Evolutionary conservation across 2,797 vertebrate genomes (phyloP), one percentile per base, ranked within the genome.

Genomic region (Agapornis canus): DNA sequence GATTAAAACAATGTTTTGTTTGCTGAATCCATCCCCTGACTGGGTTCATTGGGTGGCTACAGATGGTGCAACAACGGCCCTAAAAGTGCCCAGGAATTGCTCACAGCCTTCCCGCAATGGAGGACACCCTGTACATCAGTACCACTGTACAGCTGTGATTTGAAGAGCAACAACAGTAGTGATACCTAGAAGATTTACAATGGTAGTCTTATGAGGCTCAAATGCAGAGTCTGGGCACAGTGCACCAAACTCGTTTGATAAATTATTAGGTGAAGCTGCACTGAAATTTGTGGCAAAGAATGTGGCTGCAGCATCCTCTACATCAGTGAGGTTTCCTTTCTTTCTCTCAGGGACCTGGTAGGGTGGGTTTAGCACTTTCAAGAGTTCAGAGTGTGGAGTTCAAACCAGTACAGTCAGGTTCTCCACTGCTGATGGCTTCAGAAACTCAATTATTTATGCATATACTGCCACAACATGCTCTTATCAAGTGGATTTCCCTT

Each of bases 371-470:
- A 79, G 23, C 8, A 10, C 48, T 82, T 86, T 68, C 19, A 54
- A 49, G 84, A 82, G 85, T 54, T 82, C 56, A 73, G 48, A 32
- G 37, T 73, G 42, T 18, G 31, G 54, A 88, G 82, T 88, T 94
- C 72, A 84, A 88, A 71, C 29, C 54, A 69, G 65, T 45, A 61
- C 20, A 76, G 35, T 59, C 69, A 68, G 43, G 51, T 49, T 88
- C 87, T 70, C 65, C 52, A 78, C 71, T 75, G 57, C 13, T 70
- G 85, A 63, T 13, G 42, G 56, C 47, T 94, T 94, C 26, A 94
- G 76, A 82, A 88, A 10, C 47, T 75, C 89, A 42, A 59, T 56
- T 89, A 68, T 65, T 92, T 87, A 69, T 72, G 89, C 72, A 83
- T 22, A 14, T 17, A 56, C 66, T 86, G 73, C 80, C 35, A 69